Conservation (phyloP, 2,113 vertebrate genomes). For the Syrmaticus mikado region DNA sequence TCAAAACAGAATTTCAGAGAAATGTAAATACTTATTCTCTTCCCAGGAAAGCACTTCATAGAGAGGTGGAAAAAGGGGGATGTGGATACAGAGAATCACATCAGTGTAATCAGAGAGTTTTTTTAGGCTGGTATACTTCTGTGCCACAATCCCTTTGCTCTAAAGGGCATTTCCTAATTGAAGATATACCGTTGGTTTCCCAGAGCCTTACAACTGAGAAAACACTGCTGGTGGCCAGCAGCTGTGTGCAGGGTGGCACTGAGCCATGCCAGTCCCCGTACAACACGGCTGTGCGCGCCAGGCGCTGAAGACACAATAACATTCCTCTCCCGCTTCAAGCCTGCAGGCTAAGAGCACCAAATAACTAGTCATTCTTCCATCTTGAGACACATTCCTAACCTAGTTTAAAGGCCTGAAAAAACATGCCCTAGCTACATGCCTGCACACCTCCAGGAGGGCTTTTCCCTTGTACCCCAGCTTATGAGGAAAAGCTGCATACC, state of each 20-base stretch:
- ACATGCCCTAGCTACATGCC: conserved; percentile 76
- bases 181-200: conserved; percentile 21
- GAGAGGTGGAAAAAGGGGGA: not conserved
- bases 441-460: conserved; percentile 70
- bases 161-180: conserved; percentile 12
- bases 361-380: conserved; percentile 80
- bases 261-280: conserved; percentile 70
- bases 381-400: conserved; percentile 81
- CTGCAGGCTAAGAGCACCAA: conserved; percentile 76
- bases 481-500: not conserved
- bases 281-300: conserved; percentile 71
- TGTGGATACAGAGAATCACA: not conserved
- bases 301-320: conserved; percentile 82
- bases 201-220: conserved; percentile 29
- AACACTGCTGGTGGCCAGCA: conserved; percentile 57
- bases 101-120: not conserved
- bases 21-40: conserved; percentile 38
- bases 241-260: conserved; percentile 65
- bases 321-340: conserved; percentile 79
- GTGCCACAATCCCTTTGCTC: not conserved
- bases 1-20: conserved; percentile 19
- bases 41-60: not conserved
- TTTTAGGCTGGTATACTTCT: not conserved
- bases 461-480: conserved; percentile 53
- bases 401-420: conserved; percentile 81